Evolutionary conservation across 2,888 invertebrate genomes (phyloP).

Genomic region (Argyresthia albistria): DNA sequence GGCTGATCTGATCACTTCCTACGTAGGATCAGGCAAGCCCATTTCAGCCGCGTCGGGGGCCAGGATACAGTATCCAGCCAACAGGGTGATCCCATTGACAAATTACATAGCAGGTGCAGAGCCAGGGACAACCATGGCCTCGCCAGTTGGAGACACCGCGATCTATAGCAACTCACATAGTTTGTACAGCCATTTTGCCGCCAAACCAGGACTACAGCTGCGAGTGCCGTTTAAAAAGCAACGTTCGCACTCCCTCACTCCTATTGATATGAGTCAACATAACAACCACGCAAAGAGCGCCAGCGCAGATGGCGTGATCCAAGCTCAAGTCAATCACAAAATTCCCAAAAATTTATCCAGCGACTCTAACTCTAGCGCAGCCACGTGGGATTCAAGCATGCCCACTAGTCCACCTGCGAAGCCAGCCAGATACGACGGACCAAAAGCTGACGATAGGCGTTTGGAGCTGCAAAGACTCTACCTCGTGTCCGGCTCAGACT

Average conservation of each 20-base stretch:
- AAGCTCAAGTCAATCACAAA: slow-evolving; percentile 47
- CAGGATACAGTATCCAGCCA: slow-evolving; percentile 87
- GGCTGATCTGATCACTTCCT: slow-evolving; percentile 93
- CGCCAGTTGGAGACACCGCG: slow-evolving; percentile 40
- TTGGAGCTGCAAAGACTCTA: slow-evolving; percentile 75
- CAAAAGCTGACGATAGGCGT: slow-evolving; percentile 74
- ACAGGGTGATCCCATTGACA: slow-evolving; percentile 84
- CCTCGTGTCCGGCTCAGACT: slow-evolving; percentile 90
- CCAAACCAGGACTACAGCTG: slow-evolving; percentile 50
- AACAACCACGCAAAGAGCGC: slow-evolving; percentile 74
- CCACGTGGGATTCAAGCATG: slow-evolving; percentile 64
- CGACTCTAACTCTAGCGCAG: slow-evolving; percentile 62
- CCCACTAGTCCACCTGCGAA: slow-evolving; percentile 75
- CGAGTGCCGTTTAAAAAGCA: slow-evolving; percentile 68
- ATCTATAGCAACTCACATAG: slow-evolving; percentile 58
- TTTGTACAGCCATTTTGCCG: slow-evolving; percentile 59
- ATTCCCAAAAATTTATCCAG: slow-evolving; percentile 53
- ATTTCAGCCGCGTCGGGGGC: slow-evolving; percentile 93
- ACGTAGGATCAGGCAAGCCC: slow-evolving; percentile 91
- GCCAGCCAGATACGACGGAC: slow-evolving; percentile 67
- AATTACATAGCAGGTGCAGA: slow-evolving; percentile 71
- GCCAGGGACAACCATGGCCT: slow-evolving; percentile 27
- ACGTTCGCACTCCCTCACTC: slow-evolving; percentile 85
- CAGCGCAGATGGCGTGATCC: slow-evolving; percentile 80
- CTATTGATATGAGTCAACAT: slow-evolving; percentile 66